Base-by-base conservation (phyloP, 1,140 invertebrate genomes). In the Caenorhabditis brenneri region DNA sequence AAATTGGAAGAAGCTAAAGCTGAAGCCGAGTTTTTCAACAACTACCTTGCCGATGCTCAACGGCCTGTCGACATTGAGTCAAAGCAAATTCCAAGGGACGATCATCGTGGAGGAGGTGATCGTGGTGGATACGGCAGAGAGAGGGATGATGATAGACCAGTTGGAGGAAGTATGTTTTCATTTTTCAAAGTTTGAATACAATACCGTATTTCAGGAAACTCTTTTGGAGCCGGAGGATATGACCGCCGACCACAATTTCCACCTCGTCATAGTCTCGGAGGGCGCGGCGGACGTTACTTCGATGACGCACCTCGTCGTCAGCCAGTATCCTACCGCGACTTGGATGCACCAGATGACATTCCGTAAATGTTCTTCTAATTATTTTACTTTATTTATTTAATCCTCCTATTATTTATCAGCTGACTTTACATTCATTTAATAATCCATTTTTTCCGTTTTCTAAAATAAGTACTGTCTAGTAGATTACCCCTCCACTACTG, bases 11-110 rank as follows among this genome's bases (percentile, higher is more conserved):
- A 99, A 92, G 97, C 98, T 0, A 95, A 95, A 86, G 96, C 96
- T 88, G 97, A 99, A 92, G 93, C 96, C 58, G 93, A 96, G 84
- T 99, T 96, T 91, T 99, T 98, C 92, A 99, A 99, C 91, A 98
- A 97, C 91, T 99, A 98, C 92, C 92, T 99, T 83, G 93, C 94
- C 53, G 97, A 99, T 92, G 94, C 96, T 0, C 97, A 97, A 90
- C 93, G 97, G 82, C 97, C 97, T 0, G 95, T 96, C 89, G 92
- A 98, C 84, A 95, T 96, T 4, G 97, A 98, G 84, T 69, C 79
- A 15, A 87, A 87, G 58, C 81, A 86, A 87, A 86, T 82, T 9
- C 60, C 36, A 9, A n/a, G 31, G 24, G 78, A 55, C 31, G 46
- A 80, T 7, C 79, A 22, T 27, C 65, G 39, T 24, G 36, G 82